Percentiles rank a stretch among this genome's conserved stretches.
Conservation (phyloP, 2,888 invertebrate species). For the Drosophila aldrichi region DNA sequence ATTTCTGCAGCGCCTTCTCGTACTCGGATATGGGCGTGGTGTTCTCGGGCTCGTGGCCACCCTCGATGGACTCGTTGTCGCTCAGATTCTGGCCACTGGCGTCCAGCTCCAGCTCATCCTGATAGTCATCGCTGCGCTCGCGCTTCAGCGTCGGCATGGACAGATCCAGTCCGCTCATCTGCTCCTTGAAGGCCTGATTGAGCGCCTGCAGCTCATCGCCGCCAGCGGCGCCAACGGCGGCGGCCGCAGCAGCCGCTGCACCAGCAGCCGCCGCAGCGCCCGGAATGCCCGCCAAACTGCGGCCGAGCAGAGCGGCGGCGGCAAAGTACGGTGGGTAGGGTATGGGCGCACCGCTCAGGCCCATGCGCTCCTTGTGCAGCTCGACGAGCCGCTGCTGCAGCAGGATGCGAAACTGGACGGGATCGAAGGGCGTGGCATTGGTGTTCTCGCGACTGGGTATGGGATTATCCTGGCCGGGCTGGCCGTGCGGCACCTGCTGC, state of each 20-base stretch:
- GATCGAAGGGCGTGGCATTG: slow-evolving; percentile 93
- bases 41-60: slow-evolving; percentile 59
- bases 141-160: slow-evolving; percentile 93
- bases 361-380: slow-evolving; percentile 93
- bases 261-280: slow-evolving; percentile 92
- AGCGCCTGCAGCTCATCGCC: slow-evolving; percentile 87
- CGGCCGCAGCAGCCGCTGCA: slow-evolving; percentile 91
- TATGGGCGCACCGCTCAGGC: slow-evolving; percentile 91
- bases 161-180: slow-evolving; percentile 94
- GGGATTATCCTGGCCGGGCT: slow-evolving; percentile 88
- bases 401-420: slow-evolving; percentile 95
- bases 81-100: slow-evolving; percentile 81
- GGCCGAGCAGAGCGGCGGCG: slow-evolving; percentile 87
- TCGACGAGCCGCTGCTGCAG: slow-evolving; percentile 95
- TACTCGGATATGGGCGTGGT: slow-evolving; percentile 83
- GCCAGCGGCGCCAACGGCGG: slow-evolving; percentile 88
- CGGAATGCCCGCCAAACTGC: slow-evolving; percentile 89
- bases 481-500: slow-evolving; percentile 93
- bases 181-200: slow-evolving; percentile 90
- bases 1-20: slow-evolving; percentile 67
- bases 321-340: slow-evolving; percentile 93
- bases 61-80: slow-evolving; percentile 83
- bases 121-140: slow-evolving; percentile 87
- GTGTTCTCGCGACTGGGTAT: slow-evolving; percentile 91
- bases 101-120: slow-evolving; percentile 89